Percentiles rank a stretch among this genome's conserved stretches.
Evolutionary conservation across 2,888 invertebrate species (phyloP).

Genomic region (Drosophila hawaiiensis): DNA sequence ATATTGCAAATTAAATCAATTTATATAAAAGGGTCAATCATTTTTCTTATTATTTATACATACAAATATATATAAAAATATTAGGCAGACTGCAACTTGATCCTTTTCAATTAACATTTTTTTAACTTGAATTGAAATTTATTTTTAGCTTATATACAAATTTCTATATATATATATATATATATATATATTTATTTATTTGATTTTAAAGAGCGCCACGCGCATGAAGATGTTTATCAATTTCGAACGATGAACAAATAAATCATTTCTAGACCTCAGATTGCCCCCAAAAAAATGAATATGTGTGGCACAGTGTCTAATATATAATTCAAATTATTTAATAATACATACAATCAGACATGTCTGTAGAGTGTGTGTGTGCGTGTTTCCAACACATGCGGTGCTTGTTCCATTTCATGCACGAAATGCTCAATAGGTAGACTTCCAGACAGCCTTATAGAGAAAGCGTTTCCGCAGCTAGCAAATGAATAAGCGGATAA

Average conservation of each 20-base stretch:
- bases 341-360: conserved; percentile 10
- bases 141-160: conserved; percentile 28
- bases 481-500: conserved; percentile 21
- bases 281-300: conserved; percentile 30
- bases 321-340: conserved; percentile 53
- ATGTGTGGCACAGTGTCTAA: conserved; percentile 30
- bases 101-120: not conserved
- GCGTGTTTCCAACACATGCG: conserved; percentile 4
- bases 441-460: conserved; percentile 20
- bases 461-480: conserved; percentile 7
- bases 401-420: conserved; percentile 22
- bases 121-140: conserved; percentile 1
- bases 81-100: conserved; percentile 4
- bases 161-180: not conserved
- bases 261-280: conserved; percentile 51
- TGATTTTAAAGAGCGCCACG: conserved; percentile 25
- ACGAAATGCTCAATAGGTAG: conserved; percentile 24
- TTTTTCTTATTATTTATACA: not conserved
- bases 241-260: conserved; percentile 17
- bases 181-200: conserved; percentile 5
- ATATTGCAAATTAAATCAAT: conserved; percentile 21
- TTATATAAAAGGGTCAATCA: not conserved
- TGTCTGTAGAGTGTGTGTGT: not conserved
- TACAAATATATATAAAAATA: not conserved
- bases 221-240: conserved; percentile 44